These are phyloP conservation scores for Taeniopygia guttata DNA, from an alignment of 2,797 vertebrate genomes.

Conservation along the genomic window DNA sequence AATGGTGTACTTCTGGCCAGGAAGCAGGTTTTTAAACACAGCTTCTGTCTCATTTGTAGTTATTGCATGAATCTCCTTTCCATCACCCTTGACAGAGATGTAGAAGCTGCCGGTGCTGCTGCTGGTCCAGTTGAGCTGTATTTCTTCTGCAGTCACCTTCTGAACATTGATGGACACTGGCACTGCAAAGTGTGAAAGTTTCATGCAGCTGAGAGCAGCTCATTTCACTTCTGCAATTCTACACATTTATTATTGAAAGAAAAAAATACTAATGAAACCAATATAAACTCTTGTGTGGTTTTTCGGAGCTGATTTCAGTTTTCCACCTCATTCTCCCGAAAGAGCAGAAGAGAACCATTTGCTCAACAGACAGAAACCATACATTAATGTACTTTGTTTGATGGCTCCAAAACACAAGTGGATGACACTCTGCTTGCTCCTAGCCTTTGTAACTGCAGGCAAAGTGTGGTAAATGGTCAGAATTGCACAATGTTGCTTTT, in stretches of 20 bases:
- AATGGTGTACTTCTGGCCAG: neutral
- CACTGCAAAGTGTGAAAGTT: constrained; percentile 1
- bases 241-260: neutral
- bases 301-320: neutral
- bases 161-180: neutral
- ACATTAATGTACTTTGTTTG: neutral
- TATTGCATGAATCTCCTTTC: neutral
- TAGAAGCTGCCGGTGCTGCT: neutral
- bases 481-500: neutral
- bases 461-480: neutral
- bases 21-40: neutral
- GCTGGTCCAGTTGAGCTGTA: constrained; percentile 9
- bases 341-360: neutral
- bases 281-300: neutral
- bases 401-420: neutral
- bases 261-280: neutral
- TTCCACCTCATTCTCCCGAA: neutral
- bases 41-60: neutral
- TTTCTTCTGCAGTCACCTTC: neutral
- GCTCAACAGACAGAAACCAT: neutral
- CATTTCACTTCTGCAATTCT: neutral
- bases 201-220: neutral
- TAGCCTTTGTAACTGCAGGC: neutral
- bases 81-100: neutral
- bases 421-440: neutral